These are phyloP conservation scores for Dryococelus australis DNA, from an alignment of 2,888 invertebrate genomes.

Conservation along the genomic window DNA sequence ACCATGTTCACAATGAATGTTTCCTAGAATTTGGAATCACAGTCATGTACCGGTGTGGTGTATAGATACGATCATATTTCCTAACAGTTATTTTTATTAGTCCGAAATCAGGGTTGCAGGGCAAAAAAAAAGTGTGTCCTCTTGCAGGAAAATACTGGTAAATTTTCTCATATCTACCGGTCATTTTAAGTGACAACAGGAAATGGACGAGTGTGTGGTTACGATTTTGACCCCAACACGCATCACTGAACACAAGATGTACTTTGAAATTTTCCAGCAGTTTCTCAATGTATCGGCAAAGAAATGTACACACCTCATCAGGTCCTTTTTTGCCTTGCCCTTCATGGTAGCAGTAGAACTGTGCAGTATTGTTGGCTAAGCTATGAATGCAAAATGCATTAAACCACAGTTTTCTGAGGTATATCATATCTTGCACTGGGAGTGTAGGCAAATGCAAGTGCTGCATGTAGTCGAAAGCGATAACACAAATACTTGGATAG, in stretches of 20 bases:
- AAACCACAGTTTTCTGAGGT: background rate
- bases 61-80: background rate
- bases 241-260: background rate
- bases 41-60: background rate
- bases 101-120: background rate
- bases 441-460: background rate
- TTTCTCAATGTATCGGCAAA: background rate
- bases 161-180: background rate
- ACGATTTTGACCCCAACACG: background rate
- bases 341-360: constrained; percentile 12
- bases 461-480: constrained; percentile 17
- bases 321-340: background rate
- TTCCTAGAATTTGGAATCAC: background rate
- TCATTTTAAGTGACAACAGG: background rate
- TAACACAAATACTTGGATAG: background rate
- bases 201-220: background rate
- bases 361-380: background rate
- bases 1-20: background rate
- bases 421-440: background rate
- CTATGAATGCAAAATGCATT: background rate
- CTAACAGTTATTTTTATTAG: background rate
- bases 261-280: background rate
- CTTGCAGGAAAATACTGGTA: background rate
- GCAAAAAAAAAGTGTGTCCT: background rate
- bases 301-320: background rate